Evolutionary conservation across 64 coral and sea anemone genomes (phyloP), one percentile per base, ranked within the genome.

Genomic region (Montipora capricornis): DNA sequence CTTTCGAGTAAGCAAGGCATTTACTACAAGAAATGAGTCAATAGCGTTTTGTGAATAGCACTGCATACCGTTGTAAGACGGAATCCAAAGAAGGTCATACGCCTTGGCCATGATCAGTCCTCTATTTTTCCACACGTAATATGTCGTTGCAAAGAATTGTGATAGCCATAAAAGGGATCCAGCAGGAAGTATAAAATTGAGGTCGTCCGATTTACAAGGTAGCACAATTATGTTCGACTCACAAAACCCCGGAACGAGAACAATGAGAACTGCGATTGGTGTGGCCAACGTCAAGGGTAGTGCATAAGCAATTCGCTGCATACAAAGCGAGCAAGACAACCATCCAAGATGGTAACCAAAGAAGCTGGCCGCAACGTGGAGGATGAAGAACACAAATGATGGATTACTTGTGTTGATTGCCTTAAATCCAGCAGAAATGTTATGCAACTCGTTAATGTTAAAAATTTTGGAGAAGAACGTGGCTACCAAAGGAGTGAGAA

Each of bases 301-400:
- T 57, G 92, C 92, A 53, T 80, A 93, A 11, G 24, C 92, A 47
- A 82, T 66, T 5, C 49, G 37, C 62, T 93, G 92, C 12, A 82
- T 53, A 75, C 81, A 93, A 49, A 93, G 85, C 16, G 92, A 87
- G 14, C 92, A 93, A 48, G 83, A 76, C 5, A 93, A 76, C 92
- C 92, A 93, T 73, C 83, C 92, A 47, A 93, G 57, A 64, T 93
- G 84, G 29, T 93, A 93, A 8, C 92, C 92, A 73, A 88, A 44
- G 50, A 93, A 88, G 0, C 83, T 93, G 8, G 75, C 64, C 73
- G 88, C 80, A 24, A 93, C 57, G 14, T 93, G 92, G 20, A 67
- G 14, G 1, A 88, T 11, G 49, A 93, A 93, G 10, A 79, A 88
- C 14, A 20, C 14, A 44, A 80, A 74, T 12, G 84, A 44, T 29